phyloP scores from a whole-genome alignment of 92 coral and sea anemone genomes.

The Bergia puertoricense region DNA sequence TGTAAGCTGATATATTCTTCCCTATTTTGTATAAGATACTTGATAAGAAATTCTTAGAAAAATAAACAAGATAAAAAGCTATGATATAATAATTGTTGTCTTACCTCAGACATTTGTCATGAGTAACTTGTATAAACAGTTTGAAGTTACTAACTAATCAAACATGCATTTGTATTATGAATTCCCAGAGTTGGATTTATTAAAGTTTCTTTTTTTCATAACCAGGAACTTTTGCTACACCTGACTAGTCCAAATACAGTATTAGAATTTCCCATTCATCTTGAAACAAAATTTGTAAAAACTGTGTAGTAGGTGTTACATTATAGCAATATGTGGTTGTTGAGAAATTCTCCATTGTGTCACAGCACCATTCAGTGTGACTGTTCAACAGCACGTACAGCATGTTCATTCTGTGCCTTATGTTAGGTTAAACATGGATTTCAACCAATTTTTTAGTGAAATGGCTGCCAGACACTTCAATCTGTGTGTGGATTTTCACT shows the following conservation, averaged over 20 bases:
- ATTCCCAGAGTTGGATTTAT: not conserved
- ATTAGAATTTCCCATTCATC: not conserved
- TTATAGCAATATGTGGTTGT: not conserved
- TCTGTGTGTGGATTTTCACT: constrained; percentile 17
- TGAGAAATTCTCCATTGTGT: not conserved
- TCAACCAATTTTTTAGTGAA: constrained; percentile 15
- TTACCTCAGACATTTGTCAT: not conserved
- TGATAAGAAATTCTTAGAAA: constrained; percentile 13
- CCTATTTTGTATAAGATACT: constrained; percentile 11
- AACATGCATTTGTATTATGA: not conserved
- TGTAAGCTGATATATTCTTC: constrained; percentile 1
- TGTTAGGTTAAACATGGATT: not conserved
- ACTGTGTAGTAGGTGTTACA: not conserved
- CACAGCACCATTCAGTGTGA: constrained; percentile 2
- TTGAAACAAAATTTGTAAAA: not conserved
- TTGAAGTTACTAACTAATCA: not conserved
- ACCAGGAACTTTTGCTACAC: not conserved
- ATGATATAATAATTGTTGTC: not conserved
- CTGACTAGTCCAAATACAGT: not conserved
- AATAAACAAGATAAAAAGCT: constrained; percentile 1
- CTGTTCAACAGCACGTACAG: not conserved
- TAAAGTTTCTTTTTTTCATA: not conserved
- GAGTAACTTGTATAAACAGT: not conserved
- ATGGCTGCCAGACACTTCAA: constrained; percentile 28
- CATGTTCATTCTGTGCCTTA: constrained; percentile 8